Conservation (phyloP, 92 coral and sea anemone species). For the Porites evermanni region DNA sequence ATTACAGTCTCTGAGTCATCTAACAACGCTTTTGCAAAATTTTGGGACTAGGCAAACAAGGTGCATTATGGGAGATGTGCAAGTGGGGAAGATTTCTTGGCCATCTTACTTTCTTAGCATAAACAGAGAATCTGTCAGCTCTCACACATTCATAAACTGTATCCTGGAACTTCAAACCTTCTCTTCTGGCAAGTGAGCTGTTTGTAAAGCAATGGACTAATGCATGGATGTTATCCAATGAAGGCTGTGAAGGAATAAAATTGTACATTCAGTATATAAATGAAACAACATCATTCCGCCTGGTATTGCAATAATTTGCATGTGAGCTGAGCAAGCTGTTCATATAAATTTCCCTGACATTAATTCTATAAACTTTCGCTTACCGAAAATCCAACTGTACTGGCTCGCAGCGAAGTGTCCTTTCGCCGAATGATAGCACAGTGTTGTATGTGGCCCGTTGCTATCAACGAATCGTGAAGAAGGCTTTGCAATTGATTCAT, state of each 20-base stretch:
- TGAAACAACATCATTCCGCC: no score
- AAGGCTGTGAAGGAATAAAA: constrained; percentile 70
- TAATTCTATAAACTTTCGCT: constrained; percentile 14
- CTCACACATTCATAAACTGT: constrained; percentile 86
- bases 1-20: no score
- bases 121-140: constrained; percentile 97
- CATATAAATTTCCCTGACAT: background rate
- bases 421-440: constrained; percentile 95
- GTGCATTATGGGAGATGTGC: background rate
- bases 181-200: constrained; percentile 82
- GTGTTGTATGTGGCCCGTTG: constrained; percentile 94
- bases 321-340: no score
- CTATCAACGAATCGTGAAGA: constrained; percentile 94
- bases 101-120: constrained; percentile 89
- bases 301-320: no score
- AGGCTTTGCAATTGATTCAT: constrained; percentile 97
- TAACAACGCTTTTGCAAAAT: no score
- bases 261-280: no score
- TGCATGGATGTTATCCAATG: constrained; percentile 88
- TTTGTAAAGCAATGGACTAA: constrained; percentile 80
- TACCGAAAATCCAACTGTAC: constrained; percentile 92
- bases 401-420: constrained; percentile 92
- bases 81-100: background rate
- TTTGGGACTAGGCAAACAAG: no score
- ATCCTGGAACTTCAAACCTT: constrained; percentile 91